Evolutionary conservation across 2,113 vertebrate species (phyloP).

Genomic region (Larimichthys crocea): DNA sequence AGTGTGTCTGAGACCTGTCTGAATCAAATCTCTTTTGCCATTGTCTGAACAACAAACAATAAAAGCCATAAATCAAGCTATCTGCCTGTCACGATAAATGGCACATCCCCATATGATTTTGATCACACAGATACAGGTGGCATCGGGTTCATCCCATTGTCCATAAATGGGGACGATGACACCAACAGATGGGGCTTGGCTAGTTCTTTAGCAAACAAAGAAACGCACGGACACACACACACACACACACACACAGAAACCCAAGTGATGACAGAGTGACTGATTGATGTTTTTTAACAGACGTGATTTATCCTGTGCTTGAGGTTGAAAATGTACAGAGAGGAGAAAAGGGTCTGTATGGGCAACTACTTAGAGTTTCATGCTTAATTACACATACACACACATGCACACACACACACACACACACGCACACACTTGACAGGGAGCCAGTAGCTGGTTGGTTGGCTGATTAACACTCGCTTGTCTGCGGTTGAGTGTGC

Average conservation of each 20-base stretch:
- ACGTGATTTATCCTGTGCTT: slow-evolving; percentile 11
- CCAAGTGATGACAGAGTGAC: slow-evolving; percentile 15
- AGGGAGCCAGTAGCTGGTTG: slow-evolving; percentile 55
- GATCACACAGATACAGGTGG: slow-evolving; percentile 65
- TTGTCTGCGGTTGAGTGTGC: slow-evolving; percentile 54
- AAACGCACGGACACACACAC: slow-evolving; percentile 18
- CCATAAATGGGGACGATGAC: slow-evolving; percentile 42
- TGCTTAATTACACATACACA: slow-evolving; percentile 46
- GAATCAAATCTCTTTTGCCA: slow-evolving; percentile 34
- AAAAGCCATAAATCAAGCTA: slow-evolving; percentile 61
- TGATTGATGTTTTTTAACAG: slow-evolving; percentile 18
- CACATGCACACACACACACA: slow-evolving; percentile 9
- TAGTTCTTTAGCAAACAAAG: slow-evolving; percentile 26
- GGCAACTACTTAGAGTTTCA: slow-evolving; percentile 14
- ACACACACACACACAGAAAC: background rate
- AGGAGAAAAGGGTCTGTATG: slow-evolving; percentile 8
- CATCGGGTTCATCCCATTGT: slow-evolving; percentile 56
- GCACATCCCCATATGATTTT: slow-evolving; percentile 35
- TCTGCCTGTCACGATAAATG: slow-evolving; percentile 52
- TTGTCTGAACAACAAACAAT: slow-evolving; percentile 50
- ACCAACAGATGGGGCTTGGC: slow-evolving; percentile 54
- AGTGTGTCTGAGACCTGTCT: background rate
- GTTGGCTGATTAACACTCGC: slow-evolving; percentile 64
- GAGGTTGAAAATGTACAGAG: slow-evolving; percentile 12
- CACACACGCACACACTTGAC: slow-evolving; percentile 44